Evolutionary conservation across 2,888 invertebrate species (phyloP).

Genomic region (Phaedon cochleariae): DNA sequence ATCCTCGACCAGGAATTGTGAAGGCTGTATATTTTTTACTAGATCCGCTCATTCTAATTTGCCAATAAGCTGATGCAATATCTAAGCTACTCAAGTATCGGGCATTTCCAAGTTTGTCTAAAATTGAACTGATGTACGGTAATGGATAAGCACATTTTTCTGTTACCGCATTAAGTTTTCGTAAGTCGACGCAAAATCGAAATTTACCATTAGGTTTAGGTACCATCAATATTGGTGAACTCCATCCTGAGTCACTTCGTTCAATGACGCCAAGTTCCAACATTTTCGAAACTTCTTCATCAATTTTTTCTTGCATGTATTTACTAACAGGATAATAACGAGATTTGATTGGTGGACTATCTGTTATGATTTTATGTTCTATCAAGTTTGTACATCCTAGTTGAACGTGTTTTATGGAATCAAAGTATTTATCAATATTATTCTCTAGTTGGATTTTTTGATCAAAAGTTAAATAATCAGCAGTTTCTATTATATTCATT

Average conservation of each 20-base stretch:
- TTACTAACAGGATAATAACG: slow-evolving; percentile 18
- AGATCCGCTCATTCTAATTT: slow-evolving; percentile 41
- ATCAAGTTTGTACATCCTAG: slow-evolving; percentile 8
- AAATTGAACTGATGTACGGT: slow-evolving; percentile 46
- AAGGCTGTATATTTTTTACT: slow-evolving; percentile 48
- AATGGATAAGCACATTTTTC: slow-evolving; percentile 50
- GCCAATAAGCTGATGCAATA: no score
- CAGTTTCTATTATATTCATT: no score
- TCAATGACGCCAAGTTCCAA: slow-evolving; percentile 12
- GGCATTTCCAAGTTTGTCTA: slow-evolving; percentile 47
- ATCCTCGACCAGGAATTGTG: no score
- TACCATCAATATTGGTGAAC: slow-evolving; percentile 44
- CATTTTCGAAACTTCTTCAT: slow-evolving; percentile 10
- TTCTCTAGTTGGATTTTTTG: not conserved
- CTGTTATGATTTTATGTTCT: slow-evolving; percentile 13
- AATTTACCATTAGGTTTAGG: slow-evolving; percentile 42
- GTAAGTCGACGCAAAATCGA: no score
- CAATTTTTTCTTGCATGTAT: slow-evolving; percentile 10
- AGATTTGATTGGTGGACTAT: slow-evolving; percentile 12
- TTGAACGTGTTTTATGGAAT: slow-evolving; percentile 6
- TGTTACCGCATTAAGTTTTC: slow-evolving; percentile 48
- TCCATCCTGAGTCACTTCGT: not conserved
- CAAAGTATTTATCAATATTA: not conserved
- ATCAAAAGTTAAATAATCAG: slow-evolving; percentile 3
- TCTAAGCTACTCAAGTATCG: no score